These are phyloP conservation scores for Ormia ochracea DNA, from an alignment of 2,888 invertebrate genomes.

Conservation along the genomic window DNA sequence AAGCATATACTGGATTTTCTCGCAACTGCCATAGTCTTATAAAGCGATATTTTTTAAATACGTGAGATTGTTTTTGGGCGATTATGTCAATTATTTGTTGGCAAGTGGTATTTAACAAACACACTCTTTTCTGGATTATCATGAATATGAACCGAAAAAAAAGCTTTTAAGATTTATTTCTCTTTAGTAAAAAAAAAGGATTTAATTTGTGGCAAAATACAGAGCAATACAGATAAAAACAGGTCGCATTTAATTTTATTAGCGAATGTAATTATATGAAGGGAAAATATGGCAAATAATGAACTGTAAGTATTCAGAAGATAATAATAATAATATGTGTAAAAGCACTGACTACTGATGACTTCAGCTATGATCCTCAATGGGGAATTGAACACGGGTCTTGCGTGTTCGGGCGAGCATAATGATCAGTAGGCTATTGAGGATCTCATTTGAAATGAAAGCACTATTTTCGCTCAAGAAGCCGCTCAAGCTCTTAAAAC, in stretches of 20 bases:
- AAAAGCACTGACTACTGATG: no score
- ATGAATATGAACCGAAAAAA: background rate
- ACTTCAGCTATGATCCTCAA: no score
- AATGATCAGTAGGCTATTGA: no score
- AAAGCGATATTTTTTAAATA: slow-evolving; percentile 8
- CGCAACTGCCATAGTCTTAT: background rate
- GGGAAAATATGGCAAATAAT: background rate
- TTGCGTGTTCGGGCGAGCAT: no score
- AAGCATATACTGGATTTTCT: slow-evolving; percentile 13
- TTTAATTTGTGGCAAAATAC: background rate
- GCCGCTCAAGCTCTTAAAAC: no score
- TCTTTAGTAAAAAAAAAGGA: background rate
- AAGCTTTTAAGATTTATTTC: slow-evolving; percentile 47
- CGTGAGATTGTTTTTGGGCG: slow-evolving; percentile 61
- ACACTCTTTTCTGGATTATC: slow-evolving; percentile 52
- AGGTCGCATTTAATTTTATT: background rate
- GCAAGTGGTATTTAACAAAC: slow-evolving; percentile 60
- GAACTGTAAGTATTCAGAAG: background rate
- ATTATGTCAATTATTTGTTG: slow-evolving; percentile 62
- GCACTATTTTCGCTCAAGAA: no score
- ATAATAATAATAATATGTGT: no score
- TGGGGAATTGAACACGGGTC: no score
- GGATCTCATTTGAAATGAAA: no score
- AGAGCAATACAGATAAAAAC: background rate
- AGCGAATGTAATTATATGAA: background rate